Evolutionary conservation across 1,140 invertebrate species (phyloP).

Genomic region (Drosophila trapezifrons): DNA sequence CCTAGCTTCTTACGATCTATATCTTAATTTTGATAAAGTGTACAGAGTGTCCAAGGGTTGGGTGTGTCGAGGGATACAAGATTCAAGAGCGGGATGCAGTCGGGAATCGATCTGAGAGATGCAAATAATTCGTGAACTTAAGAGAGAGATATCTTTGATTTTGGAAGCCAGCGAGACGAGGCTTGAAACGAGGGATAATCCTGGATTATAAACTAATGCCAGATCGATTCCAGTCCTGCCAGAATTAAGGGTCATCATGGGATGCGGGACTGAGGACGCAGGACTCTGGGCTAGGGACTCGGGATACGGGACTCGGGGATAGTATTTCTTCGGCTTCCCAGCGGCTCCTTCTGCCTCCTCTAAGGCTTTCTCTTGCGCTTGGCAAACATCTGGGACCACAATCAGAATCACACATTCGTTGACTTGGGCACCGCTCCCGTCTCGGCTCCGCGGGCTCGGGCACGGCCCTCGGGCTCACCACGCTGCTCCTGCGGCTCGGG

Average conservation of each 20-base stretch:
- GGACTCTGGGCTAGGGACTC: no score
- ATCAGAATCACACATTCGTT: slow-evolving; percentile 73
- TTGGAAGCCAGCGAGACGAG: no score
- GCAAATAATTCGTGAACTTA: not conserved
- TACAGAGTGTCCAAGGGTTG: not conserved
- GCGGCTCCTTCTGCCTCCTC: not conserved
- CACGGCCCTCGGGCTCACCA: slow-evolving; percentile 6
- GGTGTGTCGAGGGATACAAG: not conserved
- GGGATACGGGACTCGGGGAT: not conserved
- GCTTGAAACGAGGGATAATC: not conserved
- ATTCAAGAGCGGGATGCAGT: slow-evolving; percentile 1
- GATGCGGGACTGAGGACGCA: not conserved
- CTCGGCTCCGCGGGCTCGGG: slow-evolving; percentile 21
- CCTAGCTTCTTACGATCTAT: not conserved
- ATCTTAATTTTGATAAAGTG: slow-evolving; percentile 6
- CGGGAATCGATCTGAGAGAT: not conserved
- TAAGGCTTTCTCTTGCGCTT: slow-evolving; percentile 64
- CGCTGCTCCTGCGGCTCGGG: slow-evolving; percentile 5
- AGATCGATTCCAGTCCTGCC: slow-evolving; percentile 1
- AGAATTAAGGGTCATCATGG: not conserved
- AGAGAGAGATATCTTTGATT: not conserved
- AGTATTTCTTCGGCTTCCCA: not conserved
- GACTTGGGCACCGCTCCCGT: slow-evolving; percentile 61
- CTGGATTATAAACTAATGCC: not conserved
- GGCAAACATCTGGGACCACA: slow-evolving; percentile 75